phyloP scores from a whole-genome alignment of 1,140 invertebrate genomes.

The Diachasma alloeum region DNA sequence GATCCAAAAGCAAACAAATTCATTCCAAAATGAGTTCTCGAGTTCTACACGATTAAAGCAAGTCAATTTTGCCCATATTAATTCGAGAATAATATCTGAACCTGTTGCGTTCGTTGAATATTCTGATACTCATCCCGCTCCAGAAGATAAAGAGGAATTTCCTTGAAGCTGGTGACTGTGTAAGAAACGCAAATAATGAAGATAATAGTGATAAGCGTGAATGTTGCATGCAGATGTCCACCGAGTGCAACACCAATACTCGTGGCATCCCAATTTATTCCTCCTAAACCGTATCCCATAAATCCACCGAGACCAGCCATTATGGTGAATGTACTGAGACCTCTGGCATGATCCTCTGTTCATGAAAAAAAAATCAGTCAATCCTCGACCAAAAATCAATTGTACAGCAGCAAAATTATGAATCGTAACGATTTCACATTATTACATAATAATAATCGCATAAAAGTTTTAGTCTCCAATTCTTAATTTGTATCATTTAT shows the following conservation, averaged over 20 bases:
- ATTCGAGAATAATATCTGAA: conserved; percentile 26
- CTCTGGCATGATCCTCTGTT: conserved; percentile 88
- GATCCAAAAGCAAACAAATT: too few relatives aligned
- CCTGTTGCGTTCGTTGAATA: conserved; percentile 56
- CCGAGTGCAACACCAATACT: conserved; percentile 79
- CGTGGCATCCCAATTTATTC: conserved; percentile 92
- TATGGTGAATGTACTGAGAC: conserved; percentile 93
- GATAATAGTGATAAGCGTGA: conserved; percentile 86
- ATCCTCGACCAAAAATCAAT: too few relatives aligned
- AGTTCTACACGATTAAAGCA: too few relatives aligned
- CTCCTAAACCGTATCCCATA: conserved; percentile 91
- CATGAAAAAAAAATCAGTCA: too few relatives aligned
- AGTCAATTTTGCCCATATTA: too few relatives aligned
- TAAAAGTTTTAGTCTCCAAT: too few relatives aligned
- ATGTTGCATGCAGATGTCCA: conserved; percentile 90
- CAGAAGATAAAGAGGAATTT: conserved; percentile 79
- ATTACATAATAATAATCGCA: too few relatives aligned
- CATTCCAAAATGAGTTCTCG: too few relatives aligned
- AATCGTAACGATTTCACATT: too few relatives aligned
- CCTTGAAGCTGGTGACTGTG: conserved; percentile 87
- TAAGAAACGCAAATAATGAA: conserved; percentile 82
- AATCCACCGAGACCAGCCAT: conserved; percentile 96
- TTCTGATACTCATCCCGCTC: conserved; percentile 61
- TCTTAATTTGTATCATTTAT: too few relatives aligned
- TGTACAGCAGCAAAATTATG: too few relatives aligned